phyloP scores from a whole-genome alignment of 2,888 invertebrate genomes.

The Volucella inflata region DNA sequence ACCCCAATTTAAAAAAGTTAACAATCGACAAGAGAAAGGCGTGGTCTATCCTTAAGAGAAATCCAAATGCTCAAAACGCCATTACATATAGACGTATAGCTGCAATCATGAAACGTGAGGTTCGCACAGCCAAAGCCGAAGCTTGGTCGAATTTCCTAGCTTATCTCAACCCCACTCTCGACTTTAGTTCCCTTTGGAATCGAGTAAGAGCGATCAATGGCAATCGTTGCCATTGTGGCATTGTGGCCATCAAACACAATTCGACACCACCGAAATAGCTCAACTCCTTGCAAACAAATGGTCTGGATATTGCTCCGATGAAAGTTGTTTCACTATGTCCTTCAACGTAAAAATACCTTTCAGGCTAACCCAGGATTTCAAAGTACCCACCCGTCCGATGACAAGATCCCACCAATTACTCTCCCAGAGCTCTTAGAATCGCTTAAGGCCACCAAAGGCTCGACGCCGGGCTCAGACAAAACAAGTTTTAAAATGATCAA shows the following conservation, averaged over 20 bases:
- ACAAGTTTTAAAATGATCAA: constrained; percentile 28
- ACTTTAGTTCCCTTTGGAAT: too few relatives aligned
- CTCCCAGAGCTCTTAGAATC: constrained; percentile 1
- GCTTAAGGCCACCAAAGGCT: constrained; percentile 8
- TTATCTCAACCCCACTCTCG: too few relatives aligned
- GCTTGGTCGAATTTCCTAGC: too few relatives aligned
- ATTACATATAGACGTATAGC: constrained; percentile 2
- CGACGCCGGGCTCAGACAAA: constrained; percentile 13
- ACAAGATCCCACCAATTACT: neutral
- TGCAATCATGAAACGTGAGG: neutral
- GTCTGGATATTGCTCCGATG: constrained; percentile 19
- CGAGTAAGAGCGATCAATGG: too few relatives aligned
- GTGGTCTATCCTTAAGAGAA: neutral
- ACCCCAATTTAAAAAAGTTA: neutral
- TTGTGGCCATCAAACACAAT: neutral
- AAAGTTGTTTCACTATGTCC: neutral
- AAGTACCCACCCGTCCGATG: too few relatives aligned
- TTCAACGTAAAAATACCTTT: neutral
- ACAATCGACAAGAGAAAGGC: neutral
- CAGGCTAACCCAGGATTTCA: too few relatives aligned
- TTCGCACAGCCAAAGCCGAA: too few relatives aligned
- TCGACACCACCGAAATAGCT: neutral
- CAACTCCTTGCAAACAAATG: neutral
- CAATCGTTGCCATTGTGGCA: too few relatives aligned
- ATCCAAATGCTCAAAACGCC: neutral